Conservation (phyloP, 2,888 invertebrate genomes). For the Erebia aethiops region DNA sequence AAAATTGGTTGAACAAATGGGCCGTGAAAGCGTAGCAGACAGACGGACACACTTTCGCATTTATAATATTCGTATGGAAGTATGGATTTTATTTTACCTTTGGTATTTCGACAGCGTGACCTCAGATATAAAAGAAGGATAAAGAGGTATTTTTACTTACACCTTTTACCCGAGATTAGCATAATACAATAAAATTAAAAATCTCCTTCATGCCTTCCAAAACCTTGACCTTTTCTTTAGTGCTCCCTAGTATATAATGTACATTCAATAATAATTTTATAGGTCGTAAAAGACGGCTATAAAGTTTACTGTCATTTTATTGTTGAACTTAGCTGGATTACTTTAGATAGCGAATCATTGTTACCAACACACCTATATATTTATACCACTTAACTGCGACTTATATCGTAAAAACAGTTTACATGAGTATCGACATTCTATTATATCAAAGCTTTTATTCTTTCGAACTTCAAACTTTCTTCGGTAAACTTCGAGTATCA, state of each 20-base stretch:
- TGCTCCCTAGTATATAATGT: conserved; percentile 38
- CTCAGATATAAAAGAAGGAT: not conserved
- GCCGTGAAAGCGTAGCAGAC: no score
- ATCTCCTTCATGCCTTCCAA: conserved; percentile 18
- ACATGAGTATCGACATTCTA: not conserved
- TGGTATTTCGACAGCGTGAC: not conserved
- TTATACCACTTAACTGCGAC: conserved; percentile 2
- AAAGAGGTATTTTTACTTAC: not conserved
- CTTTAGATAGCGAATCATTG: conserved; percentile 42
- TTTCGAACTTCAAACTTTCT: no score
- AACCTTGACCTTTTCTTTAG: conserved; percentile 31
- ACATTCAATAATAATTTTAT: conserved; percentile 55
- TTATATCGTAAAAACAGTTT: conserved; percentile 12
- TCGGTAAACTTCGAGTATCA: no score
- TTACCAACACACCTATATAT: conserved; percentile 15
- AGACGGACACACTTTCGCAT: no score
- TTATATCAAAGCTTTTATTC: not conserved
- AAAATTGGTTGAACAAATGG: no score
- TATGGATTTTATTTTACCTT: not conserved
- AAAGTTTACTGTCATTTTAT: conserved; percentile 53
- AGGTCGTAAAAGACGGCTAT: conserved; percentile 49
- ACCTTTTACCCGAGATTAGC: conserved; percentile 3
- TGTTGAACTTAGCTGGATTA: conserved; percentile 50
- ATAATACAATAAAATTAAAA: conserved; percentile 25
- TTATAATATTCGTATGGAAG: no score